Evolutionary conservation across 2,888 invertebrate species (phyloP), one percentile per base, ranked within the genome.

Genomic region (Caenorhabditis parvicauda): DNA sequence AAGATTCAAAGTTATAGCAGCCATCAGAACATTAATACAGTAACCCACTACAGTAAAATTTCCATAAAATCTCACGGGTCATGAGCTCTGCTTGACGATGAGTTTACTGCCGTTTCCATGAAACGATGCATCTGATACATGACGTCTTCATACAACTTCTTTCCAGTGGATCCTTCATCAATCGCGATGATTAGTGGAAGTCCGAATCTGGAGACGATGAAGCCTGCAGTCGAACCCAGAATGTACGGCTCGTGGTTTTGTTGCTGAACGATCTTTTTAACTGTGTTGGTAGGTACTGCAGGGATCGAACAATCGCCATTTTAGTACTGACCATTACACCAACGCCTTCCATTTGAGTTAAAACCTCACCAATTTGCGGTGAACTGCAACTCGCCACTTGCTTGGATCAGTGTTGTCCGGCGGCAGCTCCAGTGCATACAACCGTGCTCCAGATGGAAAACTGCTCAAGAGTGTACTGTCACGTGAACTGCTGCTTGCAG

Each of bases 81-180:
- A 29, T 67, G 61, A 14, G 76, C 76, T 59, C 76, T 44, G 41
- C 61, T 71, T 0, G 72, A 61, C 29, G 64, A 64, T 2, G 64
- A 60, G 19, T 64, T 61, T 2, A 63, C 59, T 0, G 65, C 55
- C 12, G 55, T 49, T 27, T 61, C 63, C 64, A 70, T 70, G 46
- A 70, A 67, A 7, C 70, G 61, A 29, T 57, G 57, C 64, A 69
- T 67, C 41, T 65, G 70, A 54, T 85, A 52, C 84, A 67, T 69
- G 17, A 72, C 72, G 37, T 72, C 70, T 17, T 69, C 67, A 54
- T 72, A 72, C 17, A 70, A 54, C 22, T 63, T 44, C 14, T 57
- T 59, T 14, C 67, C 61, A 3, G 58, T 67, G 17, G 56, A 49
- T n/a, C 46, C 38, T 27, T 54, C 60, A 21, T 58, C 52, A n/a